Conservation (phyloP, 2,888 invertebrate genomes). For the Nysson spinosus region DNA sequence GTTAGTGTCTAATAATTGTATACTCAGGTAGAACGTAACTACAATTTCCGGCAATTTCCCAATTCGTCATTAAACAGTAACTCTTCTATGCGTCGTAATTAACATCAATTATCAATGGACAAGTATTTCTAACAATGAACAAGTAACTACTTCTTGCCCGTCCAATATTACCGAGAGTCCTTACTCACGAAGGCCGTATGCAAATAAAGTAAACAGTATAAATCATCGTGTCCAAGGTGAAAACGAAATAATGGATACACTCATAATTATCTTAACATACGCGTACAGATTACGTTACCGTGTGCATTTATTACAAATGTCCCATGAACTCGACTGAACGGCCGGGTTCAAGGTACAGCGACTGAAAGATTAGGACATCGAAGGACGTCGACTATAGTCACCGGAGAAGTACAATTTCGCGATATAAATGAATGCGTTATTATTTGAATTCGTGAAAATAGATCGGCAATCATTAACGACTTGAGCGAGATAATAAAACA, state of each 20-base stretch:
- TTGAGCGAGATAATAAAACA: too few relatives aligned
- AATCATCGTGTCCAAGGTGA: background rate
- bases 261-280: background rate
- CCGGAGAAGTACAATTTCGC: background rate
- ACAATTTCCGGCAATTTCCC: too few relatives aligned
- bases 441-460: too few relatives aligned
- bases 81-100: too few relatives aligned
- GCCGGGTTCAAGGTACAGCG: conserved; percentile 5
- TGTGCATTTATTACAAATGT: conserved; percentile 6
- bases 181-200: conserved; percentile 4
- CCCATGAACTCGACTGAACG: conserved; percentile 5
- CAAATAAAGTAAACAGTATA: conserved; percentile 6
- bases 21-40: too few relatives aligned
- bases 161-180: background rate
- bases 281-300: background rate
- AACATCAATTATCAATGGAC: too few relatives aligned
- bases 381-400: conserved; percentile 16
- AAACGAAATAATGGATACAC: conserved; percentile 2
- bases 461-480: too few relatives aligned
- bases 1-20: too few relatives aligned
- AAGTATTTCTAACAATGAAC: too few relatives aligned
- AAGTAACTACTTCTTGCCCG: background rate
- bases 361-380: background rate
- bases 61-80: too few relatives aligned
- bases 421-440: background rate